A percentile compares a stretch with the other conserved stretches of the same genome.
Conservation (phyloP, 2,888 invertebrate genomes). For the Spilosoma lubricipeda region DNA sequence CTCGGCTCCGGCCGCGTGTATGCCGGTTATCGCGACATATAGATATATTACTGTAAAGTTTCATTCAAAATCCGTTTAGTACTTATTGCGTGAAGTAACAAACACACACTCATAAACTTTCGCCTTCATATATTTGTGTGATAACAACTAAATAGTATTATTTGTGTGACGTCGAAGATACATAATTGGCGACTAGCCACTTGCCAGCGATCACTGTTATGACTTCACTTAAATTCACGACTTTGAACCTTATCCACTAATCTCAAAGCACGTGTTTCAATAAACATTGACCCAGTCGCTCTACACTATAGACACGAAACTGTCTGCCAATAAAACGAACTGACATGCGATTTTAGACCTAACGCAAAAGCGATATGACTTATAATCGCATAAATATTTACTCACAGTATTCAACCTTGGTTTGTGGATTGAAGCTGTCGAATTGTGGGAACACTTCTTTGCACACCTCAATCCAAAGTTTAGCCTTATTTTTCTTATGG, state of each 20-base stretch:
- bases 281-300: not conserved
- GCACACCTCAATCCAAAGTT: conserved; percentile 65
- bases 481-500: conserved; percentile 60
- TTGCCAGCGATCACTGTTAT: conserved; percentile 1
- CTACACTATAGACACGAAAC: conserved; percentile 11
- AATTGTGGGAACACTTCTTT: conserved; percentile 61
- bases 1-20: too few relatives aligned
- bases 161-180: not conserved
- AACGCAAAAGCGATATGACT: not conserved
- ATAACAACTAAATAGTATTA: not conserved
- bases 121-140: too few relatives aligned
- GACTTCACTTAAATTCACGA: not conserved
- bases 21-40: too few relatives aligned
- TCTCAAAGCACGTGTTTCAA: not conserved
- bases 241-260: conserved; percentile 4
- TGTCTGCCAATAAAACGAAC: not conserved
- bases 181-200: conserved; percentile 3
- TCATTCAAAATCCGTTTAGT: too few relatives aligned
- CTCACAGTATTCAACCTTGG: conserved; percentile 63
- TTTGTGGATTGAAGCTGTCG: conserved; percentile 58
- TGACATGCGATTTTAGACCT: conserved; percentile 23
- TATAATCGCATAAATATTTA: conserved; percentile 27
- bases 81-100: too few relatives aligned
- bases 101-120: too few relatives aligned
- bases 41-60: too few relatives aligned